Percentiles rank a stretch among this genome's conserved stretches.
These are phyloP conservation scores for Indicator indicator DNA, from an alignment of 2,113 vertebrate species.

Conservation along the genomic window DNA sequence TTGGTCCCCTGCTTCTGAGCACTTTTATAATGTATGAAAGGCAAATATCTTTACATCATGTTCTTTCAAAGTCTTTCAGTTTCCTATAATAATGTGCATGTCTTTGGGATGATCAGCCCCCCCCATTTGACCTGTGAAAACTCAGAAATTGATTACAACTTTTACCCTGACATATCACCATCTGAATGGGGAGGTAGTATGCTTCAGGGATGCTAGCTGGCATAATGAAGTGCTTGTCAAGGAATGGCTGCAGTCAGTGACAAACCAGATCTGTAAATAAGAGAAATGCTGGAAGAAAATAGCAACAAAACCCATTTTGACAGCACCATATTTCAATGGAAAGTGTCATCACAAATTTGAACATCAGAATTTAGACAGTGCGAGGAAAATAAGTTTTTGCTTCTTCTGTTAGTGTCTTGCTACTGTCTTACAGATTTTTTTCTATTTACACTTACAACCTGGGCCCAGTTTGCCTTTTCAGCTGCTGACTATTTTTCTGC, in stretches of 20 bases:
- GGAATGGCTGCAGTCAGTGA: not conserved
- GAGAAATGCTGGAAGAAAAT: not conserved
- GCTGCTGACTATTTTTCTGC: not conserved
- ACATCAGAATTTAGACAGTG: not conserved
- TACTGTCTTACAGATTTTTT: not conserved
- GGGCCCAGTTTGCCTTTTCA: not conserved
- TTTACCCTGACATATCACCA: not conserved
- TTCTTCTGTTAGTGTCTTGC: not conserved
- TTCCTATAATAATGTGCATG: not conserved
- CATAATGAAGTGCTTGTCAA: not conserved
- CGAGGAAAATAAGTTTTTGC: not conserved
- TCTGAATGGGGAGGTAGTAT: not conserved
- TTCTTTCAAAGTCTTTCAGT: not conserved
- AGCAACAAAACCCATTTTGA: not conserved
- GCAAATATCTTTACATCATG: not conserved
- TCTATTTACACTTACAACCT: not conserved
- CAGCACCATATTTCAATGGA: accelerated
- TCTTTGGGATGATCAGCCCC: not conserved
- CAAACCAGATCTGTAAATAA: not conserved
- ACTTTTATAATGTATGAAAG: not conserved
- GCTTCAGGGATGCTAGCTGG: not conserved
- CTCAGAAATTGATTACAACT: not conserved
- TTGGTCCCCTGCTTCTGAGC: not conserved
- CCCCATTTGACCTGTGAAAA: not conserved
- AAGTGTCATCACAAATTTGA: not conserved